phyloP scores from a whole-genome alignment of 2,888 invertebrate species.

The Heliconius cydno region DNA sequence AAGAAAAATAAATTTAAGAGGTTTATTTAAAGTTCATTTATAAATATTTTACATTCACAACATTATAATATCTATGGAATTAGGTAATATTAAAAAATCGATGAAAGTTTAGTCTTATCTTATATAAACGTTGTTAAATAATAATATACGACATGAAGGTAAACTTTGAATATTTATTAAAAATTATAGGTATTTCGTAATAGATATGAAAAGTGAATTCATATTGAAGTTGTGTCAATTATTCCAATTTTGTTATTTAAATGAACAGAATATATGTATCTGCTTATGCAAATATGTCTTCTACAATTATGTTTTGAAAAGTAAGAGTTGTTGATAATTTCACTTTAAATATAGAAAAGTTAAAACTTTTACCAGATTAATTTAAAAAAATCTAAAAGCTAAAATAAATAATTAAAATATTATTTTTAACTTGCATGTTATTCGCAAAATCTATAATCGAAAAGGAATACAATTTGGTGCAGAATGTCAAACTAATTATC shows the following conservation, averaged over 20 bases:
- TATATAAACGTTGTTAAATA: conserved; percentile 17
- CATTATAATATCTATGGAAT: neutral
- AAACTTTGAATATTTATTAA: conserved; percentile 21
- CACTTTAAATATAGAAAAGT: neutral
- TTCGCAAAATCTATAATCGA: too few relatives aligned
- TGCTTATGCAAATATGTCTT: neutral
- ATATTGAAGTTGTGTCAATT: neutral
- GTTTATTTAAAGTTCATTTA: neutral
- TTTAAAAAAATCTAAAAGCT: too few relatives aligned
- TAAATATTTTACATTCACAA: neutral
- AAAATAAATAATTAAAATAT: too few relatives aligned
- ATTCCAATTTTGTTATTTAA: conserved; percentile 1
- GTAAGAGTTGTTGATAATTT: conserved; percentile 1
- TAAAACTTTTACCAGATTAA: too few relatives aligned
- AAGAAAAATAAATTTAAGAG: too few relatives aligned
- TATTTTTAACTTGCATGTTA: too few relatives aligned
- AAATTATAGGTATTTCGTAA: conserved; percentile 16
- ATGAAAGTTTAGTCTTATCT: conserved; percentile 9
- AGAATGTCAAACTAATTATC: too few relatives aligned
- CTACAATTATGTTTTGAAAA: neutral
- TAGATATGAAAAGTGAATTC: conserved; percentile 3
- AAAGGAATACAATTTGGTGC: too few relatives aligned
- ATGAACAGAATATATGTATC: neutral
- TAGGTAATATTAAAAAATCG: neutral
- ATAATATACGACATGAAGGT: conserved; percentile 9